Evolutionary conservation across 2,113 vertebrate genomes (phyloP).

Genomic region (Poeciliopsis retropinna): DNA sequence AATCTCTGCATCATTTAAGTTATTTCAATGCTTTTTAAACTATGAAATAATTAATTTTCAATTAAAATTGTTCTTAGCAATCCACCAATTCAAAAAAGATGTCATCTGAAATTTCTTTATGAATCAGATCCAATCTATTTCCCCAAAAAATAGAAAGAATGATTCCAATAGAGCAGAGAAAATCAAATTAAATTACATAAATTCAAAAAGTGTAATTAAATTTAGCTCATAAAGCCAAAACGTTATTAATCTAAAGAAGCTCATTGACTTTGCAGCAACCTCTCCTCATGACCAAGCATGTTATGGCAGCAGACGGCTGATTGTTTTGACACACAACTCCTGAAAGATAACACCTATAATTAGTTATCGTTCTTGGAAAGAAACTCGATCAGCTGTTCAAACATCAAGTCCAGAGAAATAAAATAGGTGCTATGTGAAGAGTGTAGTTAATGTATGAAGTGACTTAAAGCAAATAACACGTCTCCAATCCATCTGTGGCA

Average conservation of each 20-base stretch:
- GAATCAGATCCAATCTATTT: not conserved
- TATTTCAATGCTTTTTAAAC: too few relatives aligned
- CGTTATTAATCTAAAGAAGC: not conserved
- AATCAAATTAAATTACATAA: not conserved
- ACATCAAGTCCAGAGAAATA: not conserved
- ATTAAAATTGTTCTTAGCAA: too few relatives aligned
- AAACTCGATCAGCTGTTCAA: not conserved
- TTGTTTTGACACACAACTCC: not conserved
- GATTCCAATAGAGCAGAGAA: not conserved
- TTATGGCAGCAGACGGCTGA: not conserved
- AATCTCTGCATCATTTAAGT: too few relatives aligned
- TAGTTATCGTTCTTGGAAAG: not conserved
- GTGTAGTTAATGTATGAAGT: not conserved
- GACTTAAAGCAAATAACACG: not conserved
- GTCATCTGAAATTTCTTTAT: too few relatives aligned
- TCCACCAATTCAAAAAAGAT: too few relatives aligned
- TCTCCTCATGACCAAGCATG: not conserved
- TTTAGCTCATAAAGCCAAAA: not conserved
- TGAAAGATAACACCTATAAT: not conserved
- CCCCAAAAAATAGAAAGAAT: not conserved
- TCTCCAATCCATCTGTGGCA: slow-evolving; percentile 52
- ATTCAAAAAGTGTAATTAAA: not conserved
- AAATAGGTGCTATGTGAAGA: not conserved
- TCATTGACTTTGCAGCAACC: not conserved
- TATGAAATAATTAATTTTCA: too few relatives aligned